Base-by-base conservation (phyloP, 2,113 vertebrate species). In the Chunga burmeisteri region DNA sequence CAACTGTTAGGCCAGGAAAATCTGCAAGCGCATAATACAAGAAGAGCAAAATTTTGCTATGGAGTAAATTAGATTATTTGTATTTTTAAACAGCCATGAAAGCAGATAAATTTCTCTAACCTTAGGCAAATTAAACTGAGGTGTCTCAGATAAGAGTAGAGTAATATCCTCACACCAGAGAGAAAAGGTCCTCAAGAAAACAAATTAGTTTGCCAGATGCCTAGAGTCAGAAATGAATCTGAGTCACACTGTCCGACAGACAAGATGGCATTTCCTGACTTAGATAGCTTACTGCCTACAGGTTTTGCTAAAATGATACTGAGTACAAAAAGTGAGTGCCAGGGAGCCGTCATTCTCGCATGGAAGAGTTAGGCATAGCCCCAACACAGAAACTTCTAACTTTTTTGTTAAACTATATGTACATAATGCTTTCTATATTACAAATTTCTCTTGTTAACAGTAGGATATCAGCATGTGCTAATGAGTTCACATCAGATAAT, bases 191-290 rank as follows among this genome's bases (percentile, higher is more conserved):
- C 29, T 85, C 29, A 74, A 66, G 59, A 63, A 91, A 89, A 78
- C 25, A 87, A 44, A 87, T 78, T 81, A 71, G 20, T 79, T 89
- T 90, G 52, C 56, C 32, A 75, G n/a, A 46, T 85, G 29, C 56
- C 81, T 89, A 42, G 55, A 94, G 42, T 84, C 55, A 91, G 47
- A 91, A 91, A 79, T 62, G 5, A 66, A 53, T 80, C 65, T 74
- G 74, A 88, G 44, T 68, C 65, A 52, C 30, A 42, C 13, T 85
- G 30, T 49, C 29, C 1, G 0, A 70, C 42, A 84, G 47, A 79
- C 11, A 88, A 88, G 81, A 91, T 0, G 0, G 8, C 6, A 0
- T 59, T 90, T 89, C 47, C 66, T 95, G 61, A 91, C 52, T 61
- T 30, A 85, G 29, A 67, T 19, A 81, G 1, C 4, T 66, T 71